Evolutionary conservation across 2,113 vertebrate genomes (phyloP).

Genomic region (Cavia porcellus): DNA sequence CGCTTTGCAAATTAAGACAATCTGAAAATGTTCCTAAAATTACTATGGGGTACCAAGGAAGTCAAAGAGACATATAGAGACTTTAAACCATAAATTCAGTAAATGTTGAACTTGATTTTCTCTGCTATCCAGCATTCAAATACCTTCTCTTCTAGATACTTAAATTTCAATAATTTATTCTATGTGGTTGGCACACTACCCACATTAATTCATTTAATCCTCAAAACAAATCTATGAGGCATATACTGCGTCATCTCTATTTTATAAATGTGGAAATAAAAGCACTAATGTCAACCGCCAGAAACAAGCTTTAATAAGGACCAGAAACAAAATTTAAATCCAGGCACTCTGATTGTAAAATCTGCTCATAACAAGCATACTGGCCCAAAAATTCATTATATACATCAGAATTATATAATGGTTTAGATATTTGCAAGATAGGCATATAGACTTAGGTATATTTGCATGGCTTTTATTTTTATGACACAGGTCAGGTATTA

Average conservation of each 20-base stretch:
- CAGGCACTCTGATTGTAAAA: background rate
- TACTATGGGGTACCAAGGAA: background rate
- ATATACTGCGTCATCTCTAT: background rate
- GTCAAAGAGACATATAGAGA: background rate
- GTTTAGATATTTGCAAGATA: background rate
- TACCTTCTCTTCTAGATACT: background rate
- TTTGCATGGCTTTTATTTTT: constrained; percentile 5
- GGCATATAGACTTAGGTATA: background rate
- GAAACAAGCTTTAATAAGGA: background rate
- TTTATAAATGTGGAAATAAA: background rate
- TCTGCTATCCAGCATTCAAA: constrained; percentile 1
- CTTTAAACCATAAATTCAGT: background rate
- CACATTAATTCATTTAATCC: constrained; percentile 18
- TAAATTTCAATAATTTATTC: background rate
- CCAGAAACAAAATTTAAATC: background rate
- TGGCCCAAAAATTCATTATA: background rate
- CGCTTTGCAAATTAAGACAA: background rate
- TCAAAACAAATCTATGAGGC: background rate
- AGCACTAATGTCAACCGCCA: background rate
- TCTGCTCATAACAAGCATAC: background rate
- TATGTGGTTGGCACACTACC: background rate
- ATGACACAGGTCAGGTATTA: constrained; percentile 25
- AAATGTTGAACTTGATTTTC: constrained; percentile 26
- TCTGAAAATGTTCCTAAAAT: constrained; percentile 43
- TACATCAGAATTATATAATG: background rate